Evolutionary conservation across 2,113 vertebrate species (phyloP).

Genomic region (Cricetomys ansorgei): DNA sequence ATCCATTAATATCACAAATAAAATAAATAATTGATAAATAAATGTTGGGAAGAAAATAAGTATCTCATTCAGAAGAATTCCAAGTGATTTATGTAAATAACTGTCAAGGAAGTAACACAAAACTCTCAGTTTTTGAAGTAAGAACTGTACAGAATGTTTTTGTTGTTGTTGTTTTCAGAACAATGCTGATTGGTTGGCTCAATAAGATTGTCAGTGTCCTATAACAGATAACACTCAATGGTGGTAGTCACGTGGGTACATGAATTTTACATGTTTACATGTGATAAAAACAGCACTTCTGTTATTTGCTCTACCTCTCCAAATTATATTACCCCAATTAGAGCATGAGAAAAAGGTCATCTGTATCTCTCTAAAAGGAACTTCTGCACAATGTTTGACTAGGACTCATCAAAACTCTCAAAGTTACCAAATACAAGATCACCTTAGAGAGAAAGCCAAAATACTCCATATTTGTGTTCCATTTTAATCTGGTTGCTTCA

Average conservation of each 20-base stretch:
- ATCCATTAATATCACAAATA: background rate
- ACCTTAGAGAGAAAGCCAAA: background rate
- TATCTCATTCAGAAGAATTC: background rate
- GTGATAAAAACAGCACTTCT: background rate
- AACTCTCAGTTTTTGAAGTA: background rate
- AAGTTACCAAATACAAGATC: background rate
- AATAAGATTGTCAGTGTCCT: background rate
- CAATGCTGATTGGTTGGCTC: rapidly evolving
- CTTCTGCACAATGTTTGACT: background rate
- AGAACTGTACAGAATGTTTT: background rate
- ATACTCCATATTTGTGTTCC: too few relatives aligned
- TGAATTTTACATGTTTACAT: too few relatives aligned
- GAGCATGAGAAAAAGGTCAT: background rate
- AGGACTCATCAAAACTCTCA: background rate
- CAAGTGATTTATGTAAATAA: background rate
- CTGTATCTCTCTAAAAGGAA: background rate
- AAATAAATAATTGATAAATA: background rate
- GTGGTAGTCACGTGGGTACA: background rate
- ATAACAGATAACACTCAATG: background rate
- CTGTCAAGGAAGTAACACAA: background rate
- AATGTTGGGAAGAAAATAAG: background rate
- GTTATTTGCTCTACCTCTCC: background rate
- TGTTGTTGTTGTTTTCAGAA: too few relatives aligned
- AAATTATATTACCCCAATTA: background rate
- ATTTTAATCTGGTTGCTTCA: background rate